These are phyloP conservation scores for Lordiphosa clarofinis DNA, from an alignment of 1,140 invertebrate genomes.

Conservation along the genomic window DNA sequence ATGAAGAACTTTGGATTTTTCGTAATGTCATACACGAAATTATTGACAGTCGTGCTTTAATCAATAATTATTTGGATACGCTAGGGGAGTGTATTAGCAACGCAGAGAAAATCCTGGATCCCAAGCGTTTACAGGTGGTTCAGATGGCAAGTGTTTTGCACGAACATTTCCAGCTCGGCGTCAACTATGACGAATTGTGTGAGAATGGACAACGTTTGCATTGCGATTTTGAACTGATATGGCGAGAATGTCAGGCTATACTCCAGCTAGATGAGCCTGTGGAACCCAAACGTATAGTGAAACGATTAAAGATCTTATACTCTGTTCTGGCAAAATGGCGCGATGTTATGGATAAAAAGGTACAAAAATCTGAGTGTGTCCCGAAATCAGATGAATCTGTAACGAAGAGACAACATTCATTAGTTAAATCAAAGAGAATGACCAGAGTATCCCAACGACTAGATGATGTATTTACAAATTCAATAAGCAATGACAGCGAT, in stretches of 20 bases:
- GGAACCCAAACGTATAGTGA: conserved; percentile 49
- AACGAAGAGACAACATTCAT: conserved; percentile 18
- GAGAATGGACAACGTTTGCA: conserved; percentile 30
- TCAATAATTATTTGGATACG: conserved; percentile 55
- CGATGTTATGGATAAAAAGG: conserved; percentile 28
- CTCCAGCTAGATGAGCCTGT: conserved; percentile 35
- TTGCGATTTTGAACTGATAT: conserved; percentile 57
- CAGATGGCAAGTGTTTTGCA: conserved; percentile 58
- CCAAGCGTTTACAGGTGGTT: conserved; percentile 28
- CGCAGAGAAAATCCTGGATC: neutral
- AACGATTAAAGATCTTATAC: conserved; percentile 70
- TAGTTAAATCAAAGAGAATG: conserved; percentile 2
- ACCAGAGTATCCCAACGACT: neutral
- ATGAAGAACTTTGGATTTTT: conserved; percentile 59
- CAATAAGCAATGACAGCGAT: conserved; percentile 23
- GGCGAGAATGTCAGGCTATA: conserved; percentile 61
- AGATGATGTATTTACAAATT: neutral
- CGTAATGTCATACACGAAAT: conserved; percentile 64
- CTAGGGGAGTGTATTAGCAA: conserved; percentile 29
- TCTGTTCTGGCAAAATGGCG: conserved; percentile 59
- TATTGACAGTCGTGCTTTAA: conserved; percentile 61
- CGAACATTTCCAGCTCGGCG: conserved; percentile 51
- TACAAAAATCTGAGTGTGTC: neutral
- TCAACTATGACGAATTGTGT: conserved; percentile 38
- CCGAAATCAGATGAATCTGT: conserved; percentile 4